Evolutionary conservation across 2,113 vertebrate genomes (phyloP).

Genomic region (Apaloderma vittatum): DNA sequence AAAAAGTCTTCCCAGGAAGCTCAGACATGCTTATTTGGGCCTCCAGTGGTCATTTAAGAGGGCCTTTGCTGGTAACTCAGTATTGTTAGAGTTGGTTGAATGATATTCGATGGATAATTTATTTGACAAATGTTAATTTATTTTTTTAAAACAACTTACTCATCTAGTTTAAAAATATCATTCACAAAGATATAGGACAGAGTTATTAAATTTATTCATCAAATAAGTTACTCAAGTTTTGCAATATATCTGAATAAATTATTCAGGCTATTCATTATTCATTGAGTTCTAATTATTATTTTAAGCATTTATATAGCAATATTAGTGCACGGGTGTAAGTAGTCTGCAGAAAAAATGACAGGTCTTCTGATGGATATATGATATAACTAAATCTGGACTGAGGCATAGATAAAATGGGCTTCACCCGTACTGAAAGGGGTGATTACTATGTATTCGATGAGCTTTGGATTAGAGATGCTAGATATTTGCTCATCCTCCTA

Average conservation of each 20-base stretch:
- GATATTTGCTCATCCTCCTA: neutral
- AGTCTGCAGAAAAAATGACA: neutral
- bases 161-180: slow-evolving; percentile 14
- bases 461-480: neutral
- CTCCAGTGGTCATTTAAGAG: neutral
- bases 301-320: slow-evolving; percentile 2
- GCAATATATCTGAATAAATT: slow-evolving; percentile 45
- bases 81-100: slow-evolving; percentile 2
- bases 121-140: neutral
- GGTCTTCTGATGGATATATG: neutral
- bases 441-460: neutral
- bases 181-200: neutral
- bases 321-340: neutral
- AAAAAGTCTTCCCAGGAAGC: neutral
- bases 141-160: slow-evolving; percentile 13
- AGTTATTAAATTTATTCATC: slow-evolving; percentile 68
- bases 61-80: neutral
- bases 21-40: neutral
- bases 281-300: slow-evolving; percentile 57
- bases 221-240: slow-evolving; percentile 47
- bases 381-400: neutral
- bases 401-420: neutral
- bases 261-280: slow-evolving; percentile 49
- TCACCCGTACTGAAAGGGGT: neutral
- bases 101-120: slow-evolving; percentile 31